phyloP scores from a whole-genome alignment of 2,113 vertebrate species.

The Cranoglanis bouderius region DNA sequence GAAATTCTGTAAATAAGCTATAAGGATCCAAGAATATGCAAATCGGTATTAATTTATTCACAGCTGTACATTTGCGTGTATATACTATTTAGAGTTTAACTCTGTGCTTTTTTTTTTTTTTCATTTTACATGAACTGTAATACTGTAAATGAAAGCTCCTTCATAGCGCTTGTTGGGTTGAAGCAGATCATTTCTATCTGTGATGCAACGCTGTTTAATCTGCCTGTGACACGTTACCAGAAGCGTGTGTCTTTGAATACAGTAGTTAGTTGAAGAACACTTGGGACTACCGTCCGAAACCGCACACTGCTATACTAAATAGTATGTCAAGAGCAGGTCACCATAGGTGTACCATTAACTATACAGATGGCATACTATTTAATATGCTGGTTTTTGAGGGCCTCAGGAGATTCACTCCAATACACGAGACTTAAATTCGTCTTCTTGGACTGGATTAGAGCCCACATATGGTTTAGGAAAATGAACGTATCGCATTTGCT shows the following conservation, averaged over 20 bases:
- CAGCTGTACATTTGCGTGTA: conserved; percentile 98
- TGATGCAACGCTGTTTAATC: conserved; percentile 79
- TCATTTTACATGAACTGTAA: conserved; percentile 85
- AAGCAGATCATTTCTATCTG: conserved; percentile 77
- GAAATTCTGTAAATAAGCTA: conserved; percentile 99
- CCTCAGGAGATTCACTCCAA: conserved; percentile 94
- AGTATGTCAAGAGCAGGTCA: neutral
- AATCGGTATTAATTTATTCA: conserved; percentile 99
- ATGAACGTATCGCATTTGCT: conserved; percentile 84
- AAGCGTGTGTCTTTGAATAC: conserved; percentile 78
- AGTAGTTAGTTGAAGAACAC: conserved; percentile 65
- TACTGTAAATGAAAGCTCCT: conserved; percentile 90
- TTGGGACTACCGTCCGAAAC: conserved; percentile 42
- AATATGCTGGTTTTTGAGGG: conserved; percentile 58
- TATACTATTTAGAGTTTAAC: conserved; percentile 94
- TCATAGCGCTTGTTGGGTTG: conserved; percentile 84
- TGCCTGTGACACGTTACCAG: conserved; percentile 69
- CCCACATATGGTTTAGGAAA: conserved; percentile 57
- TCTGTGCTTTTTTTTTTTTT: conserved; percentile 71
- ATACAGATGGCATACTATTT: conserved; percentile 9
- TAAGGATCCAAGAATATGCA: conserved; percentile 96
- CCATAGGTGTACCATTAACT: neutral
- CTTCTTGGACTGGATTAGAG: conserved; percentile 62
- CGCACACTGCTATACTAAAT: conserved; percentile 11
- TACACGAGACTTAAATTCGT: conserved; percentile 73